Evolutionary conservation across 2,888 invertebrate genomes (phyloP).

Genomic region (Pammene aurita): DNA sequence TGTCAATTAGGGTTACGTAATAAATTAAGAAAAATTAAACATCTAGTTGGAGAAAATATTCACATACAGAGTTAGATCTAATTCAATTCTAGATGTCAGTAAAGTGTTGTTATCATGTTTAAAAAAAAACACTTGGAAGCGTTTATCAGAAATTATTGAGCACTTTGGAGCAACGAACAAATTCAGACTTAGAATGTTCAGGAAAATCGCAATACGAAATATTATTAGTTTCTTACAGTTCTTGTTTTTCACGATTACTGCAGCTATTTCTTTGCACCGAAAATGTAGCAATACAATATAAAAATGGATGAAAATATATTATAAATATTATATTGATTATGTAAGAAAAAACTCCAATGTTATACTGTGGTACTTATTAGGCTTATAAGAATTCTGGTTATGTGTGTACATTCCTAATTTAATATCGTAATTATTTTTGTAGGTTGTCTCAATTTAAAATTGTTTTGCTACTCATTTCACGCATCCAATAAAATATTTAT

Average conservation of each 20-base stretch:
- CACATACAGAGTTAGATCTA: background rate
- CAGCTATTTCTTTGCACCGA: slow-evolving; percentile 17
- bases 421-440: slow-evolving; percentile 41
- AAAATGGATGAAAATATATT: slow-evolving; percentile 17
- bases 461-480: background rate
- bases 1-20: slow-evolving; percentile 11
- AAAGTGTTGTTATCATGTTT: background rate
- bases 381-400: slow-evolving; percentile 50
- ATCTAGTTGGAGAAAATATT: no score
- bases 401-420: slow-evolving; percentile 76
- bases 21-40: no score
- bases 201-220: slow-evolving; percentile 8
- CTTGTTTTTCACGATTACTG: slow-evolving; percentile 1
- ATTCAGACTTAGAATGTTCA: slow-evolving; percentile 4
- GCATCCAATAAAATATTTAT: background rate
- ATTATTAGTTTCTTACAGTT: slow-evolving; percentile 4
- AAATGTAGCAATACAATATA: slow-evolving; percentile 18
- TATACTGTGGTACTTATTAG: slow-evolving; percentile 37
- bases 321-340: slow-evolving; percentile 31
- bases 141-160: background rate
- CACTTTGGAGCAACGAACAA: slow-evolving; percentile 11
- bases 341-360: slow-evolving; percentile 28
- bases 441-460: slow-evolving; percentile 6
- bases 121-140: background rate
- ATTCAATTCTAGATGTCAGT: slow-evolving; percentile 12